A percentile compares a stretch with the other conserved stretches of the same genome.
These are phyloP conservation scores for Odontomachus brunneus DNA, from an alignment of 1,140 invertebrate species.

Conservation along the genomic window DNA sequence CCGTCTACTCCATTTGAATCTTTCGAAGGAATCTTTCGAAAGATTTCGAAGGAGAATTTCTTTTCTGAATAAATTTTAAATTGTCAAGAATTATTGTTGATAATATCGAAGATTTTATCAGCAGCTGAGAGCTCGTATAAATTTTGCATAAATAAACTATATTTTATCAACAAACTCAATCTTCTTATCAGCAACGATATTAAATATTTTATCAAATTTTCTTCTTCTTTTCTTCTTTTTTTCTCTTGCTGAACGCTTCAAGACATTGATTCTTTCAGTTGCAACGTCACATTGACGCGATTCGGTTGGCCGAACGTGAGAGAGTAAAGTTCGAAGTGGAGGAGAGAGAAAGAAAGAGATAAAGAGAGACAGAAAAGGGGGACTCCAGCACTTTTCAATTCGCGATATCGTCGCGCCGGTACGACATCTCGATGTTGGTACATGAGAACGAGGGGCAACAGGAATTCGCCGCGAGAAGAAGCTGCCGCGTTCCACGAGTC, in stretches of 20 bases:
- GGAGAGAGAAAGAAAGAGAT: conserved; percentile 64
- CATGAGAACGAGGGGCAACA: conserved; percentile 68
- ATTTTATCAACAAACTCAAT: too few species aligned
- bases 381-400: conserved; percentile 80
- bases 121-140: too few species aligned
- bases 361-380: conserved; percentile 38
- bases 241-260: background rate
- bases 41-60: conserved; percentile 47
- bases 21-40: too few species aligned
- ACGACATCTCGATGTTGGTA: conserved; percentile 66
- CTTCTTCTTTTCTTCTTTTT: too few species aligned
- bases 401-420: conserved; percentile 75
- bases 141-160: too few species aligned
- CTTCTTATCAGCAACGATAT: background rate
- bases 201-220: conserved; percentile 6
- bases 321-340: conserved; percentile 21
- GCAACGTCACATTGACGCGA: conserved; percentile 38
- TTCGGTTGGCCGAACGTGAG: conserved; percentile 50
- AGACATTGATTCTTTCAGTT: conserved; percentile 19
- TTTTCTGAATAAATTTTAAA: conserved; percentile 33
- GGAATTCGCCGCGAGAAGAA: conserved; percentile 74
- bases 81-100: background rate
- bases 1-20: conserved; percentile 53
- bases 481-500: conserved; percentile 64
- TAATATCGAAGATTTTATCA: background rate